phyloP scores from a whole-genome alignment of 2,888 invertebrate species.

The Endomychus coccineus region DNA sequence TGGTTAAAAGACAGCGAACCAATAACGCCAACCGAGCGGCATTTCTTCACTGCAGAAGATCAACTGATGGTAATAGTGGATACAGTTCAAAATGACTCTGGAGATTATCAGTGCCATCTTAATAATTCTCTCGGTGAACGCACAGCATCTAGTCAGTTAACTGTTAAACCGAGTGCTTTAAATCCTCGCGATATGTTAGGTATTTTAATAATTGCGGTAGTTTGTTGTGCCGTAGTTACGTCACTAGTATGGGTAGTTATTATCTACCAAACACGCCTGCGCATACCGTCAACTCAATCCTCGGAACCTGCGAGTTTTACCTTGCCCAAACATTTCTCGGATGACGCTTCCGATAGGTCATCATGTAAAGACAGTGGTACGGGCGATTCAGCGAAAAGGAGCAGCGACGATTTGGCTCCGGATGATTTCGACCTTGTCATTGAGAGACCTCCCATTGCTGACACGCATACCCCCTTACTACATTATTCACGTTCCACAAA shows the following conservation, averaged over 20 bases:
- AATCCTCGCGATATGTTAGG: constrained; percentile 71
- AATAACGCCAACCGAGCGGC: constrained; percentile 66
- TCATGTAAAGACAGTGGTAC: constrained; percentile 76
- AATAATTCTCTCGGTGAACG: constrained; percentile 76
- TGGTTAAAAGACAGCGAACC: constrained; percentile 82
- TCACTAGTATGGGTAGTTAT: constrained; percentile 88
- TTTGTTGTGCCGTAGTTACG: constrained; percentile 86
- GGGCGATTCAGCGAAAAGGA: constrained; percentile 69
- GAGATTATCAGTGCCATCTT: constrained; percentile 84
- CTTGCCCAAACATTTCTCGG: constrained; percentile 41
- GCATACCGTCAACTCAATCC: constrained; percentile 47
- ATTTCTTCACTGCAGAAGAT: constrained; percentile 80
- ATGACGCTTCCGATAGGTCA: constrained; percentile 62
- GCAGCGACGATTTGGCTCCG: constrained; percentile 45
- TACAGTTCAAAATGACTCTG: constrained; percentile 69
- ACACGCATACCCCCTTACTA: constrained; percentile 33
- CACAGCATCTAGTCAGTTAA: constrained; percentile 62
- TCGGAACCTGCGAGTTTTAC: constrained; percentile 33
- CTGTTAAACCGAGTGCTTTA: constrained; percentile 55
- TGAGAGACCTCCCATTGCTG: constrained; percentile 10
- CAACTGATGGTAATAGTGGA: constrained; percentile 83
- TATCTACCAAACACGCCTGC: constrained; percentile 76
- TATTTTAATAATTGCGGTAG: constrained; percentile 81
- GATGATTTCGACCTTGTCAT: constrained; percentile 35
- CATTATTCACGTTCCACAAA: constrained; percentile 36